phyloP scores from a whole-genome alignment of 2,888 invertebrate genomes.

The Amblyteles armatorius region DNA sequence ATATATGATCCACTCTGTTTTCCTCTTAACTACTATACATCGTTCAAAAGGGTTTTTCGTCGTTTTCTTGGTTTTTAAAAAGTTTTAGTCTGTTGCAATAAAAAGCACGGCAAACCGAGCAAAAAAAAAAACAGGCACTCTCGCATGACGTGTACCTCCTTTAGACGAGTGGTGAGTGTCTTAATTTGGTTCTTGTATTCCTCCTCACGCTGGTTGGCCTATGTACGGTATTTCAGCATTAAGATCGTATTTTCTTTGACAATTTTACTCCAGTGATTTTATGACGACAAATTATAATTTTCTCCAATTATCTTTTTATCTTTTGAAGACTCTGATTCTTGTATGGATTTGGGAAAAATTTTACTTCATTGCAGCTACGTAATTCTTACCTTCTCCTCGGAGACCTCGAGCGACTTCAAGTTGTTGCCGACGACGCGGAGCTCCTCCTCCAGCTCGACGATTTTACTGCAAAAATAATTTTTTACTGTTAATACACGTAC shows the following conservation, averaged over 20 bases:
- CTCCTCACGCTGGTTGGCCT: constrained; percentile 99
- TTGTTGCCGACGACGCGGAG: constrained; percentile 99
- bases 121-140: constrained; percentile 71
- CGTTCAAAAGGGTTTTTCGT: background rate
- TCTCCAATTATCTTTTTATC: constrained; percentile 23
- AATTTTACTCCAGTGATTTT: constrained; percentile 27
- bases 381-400: constrained; percentile 97
- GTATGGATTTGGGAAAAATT: background rate
- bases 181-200: constrained; percentile 99
- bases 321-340: background rate
- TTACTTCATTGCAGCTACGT: background rate
- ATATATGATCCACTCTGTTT: constrained; percentile 23
- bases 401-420: constrained; percentile 99
- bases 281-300: background rate
- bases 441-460: constrained; percentile 99
- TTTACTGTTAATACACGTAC: background rate
- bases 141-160: constrained; percentile 92
- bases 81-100: constrained; percentile 68
- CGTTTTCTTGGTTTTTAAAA: constrained; percentile 20
- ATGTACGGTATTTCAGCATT: constrained; percentile 78
- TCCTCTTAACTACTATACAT: background rate
- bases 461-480: constrained; percentile 91
- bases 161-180: constrained; percentile 98
- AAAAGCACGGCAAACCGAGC: constrained; percentile 68
- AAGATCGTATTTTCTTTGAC: constrained; percentile 20